Evolutionary conservation across 2,797 vertebrate species (phyloP), one percentile per base, ranked within the genome.

Genomic region (Acrocephalus scirpaceus): DNA sequence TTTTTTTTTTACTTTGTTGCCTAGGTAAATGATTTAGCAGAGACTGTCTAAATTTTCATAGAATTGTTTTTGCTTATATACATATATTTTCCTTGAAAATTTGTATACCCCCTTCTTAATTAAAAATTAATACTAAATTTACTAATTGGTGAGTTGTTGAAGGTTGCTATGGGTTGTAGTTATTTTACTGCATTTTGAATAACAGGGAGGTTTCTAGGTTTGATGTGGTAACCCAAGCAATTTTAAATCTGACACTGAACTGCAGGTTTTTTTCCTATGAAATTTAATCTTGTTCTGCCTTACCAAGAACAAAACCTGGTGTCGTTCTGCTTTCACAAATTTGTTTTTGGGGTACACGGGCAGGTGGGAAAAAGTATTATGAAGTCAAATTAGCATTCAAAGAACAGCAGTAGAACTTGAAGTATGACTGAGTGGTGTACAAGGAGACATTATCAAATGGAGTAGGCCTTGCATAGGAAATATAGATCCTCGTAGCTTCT

Each of bases 161-260:
- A 92, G 72, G 57, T 47, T 85, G 13, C 64, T 86, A 15, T 22
- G 48, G 44, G 5, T 34, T 93, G 11, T 32, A 66, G 58, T 69
- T 65, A 56, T 74, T 92, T 71, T 84, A 47, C 13, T 74, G 66
- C 1, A 3, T 80, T 84, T 86, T 84, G 25, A 72, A 7, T 69
- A 56, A 34, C 8, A n/a, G 9, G 4, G 7, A 22, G 5, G 14
- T 84, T 74, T 80, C 36, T 81, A 38, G 25, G 19, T 57, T 42
- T 83, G 18, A 13, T 51, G 7, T 16, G 30, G 36, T 30, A 73
- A 42, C 21, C 1, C 0, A 0, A 16, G 16, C 47, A 34, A 5
- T 56, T 87, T 90, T 84, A 80, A 72, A 81, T 19, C 23, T 58
- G 73, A 27, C 10, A 5, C 10, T 50, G 62, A 88, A 36, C 20